Evolutionary conservation across 2,113 vertebrate genomes (phyloP), one percentile per base, ranked within the genome.

Genomic region (Perca flavescens): DNA sequence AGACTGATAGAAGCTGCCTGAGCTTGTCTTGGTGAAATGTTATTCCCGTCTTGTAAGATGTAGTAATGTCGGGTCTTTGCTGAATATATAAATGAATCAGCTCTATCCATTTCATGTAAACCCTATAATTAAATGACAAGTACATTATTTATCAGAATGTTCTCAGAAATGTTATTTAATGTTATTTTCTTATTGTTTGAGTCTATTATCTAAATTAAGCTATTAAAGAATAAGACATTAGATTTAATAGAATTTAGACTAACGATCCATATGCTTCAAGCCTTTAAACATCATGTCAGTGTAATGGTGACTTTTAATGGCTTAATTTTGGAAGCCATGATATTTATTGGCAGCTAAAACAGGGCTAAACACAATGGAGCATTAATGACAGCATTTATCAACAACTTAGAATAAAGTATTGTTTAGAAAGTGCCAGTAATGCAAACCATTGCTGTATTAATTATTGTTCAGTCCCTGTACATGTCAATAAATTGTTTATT

Each of bases 401-500:
- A 49, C 36, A 57, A 71, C 64, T 46, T 52, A 13, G 1, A 54
- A 64, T 65, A 25, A 74, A 83, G 3, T 25, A 62, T 43, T 61
- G 16, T 73, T 62, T 4, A 58, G 36, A 49, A 66, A 46, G 28
- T n/a, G 34, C 49, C 28, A 17, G 28, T 76, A 71, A 67, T 77
- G 43, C 31, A 62, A 70, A 68, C n/a, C 34, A 28, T 9, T 56
- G 52, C 54, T 73, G 0, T 8, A 8, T 75, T 50, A 36, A 61
- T 79, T 50, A 46, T 5, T 61, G 25, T 63, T 75, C 21, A 74
- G 36, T 75, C 9, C 1, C 2, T 40, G 0, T 46, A 76, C 36
- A 43, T 75, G 11, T 47, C 49, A 73, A 69, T 22, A 74, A 67
- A 63, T 65, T 54, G 19, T 77, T 79, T 53, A 36, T 75, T 70